Conservation (phyloP, 2,888 invertebrate species). For the Lasioglossum vierecki region DNA sequence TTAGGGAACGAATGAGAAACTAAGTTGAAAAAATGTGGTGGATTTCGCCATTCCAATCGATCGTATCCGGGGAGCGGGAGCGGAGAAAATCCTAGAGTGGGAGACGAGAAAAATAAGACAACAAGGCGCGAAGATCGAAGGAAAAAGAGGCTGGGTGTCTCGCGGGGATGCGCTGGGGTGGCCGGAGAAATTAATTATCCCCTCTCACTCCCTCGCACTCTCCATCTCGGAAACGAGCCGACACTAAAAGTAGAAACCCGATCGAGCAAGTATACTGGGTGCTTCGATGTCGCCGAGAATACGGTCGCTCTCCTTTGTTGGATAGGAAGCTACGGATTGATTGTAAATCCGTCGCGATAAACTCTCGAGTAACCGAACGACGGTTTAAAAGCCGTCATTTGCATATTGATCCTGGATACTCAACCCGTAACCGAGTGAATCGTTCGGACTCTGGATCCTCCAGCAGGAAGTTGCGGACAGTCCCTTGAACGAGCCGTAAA, state of each 20-base stretch:
- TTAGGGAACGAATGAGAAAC: neutral
- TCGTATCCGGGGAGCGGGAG: neutral
- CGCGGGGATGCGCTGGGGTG: neutral
- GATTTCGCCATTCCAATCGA: neutral
- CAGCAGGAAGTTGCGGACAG: neutral
- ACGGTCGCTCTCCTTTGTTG: neutral
- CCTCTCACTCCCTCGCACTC: neutral
- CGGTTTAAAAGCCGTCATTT: constrained; percentile 27
- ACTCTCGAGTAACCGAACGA: constrained; percentile 18
- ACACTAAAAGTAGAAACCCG: constrained; percentile 54
- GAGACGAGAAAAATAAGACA: constrained; percentile 26
- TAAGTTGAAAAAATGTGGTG: neutral
- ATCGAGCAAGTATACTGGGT: constrained; percentile 41
- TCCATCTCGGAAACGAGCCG: constrained; percentile 5
- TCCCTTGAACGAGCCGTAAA: neutral
- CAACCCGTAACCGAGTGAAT: neutral
- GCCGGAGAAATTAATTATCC: constrained; percentile 59
- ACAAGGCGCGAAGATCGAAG: constrained; percentile 25
- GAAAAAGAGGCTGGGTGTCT: neutral
- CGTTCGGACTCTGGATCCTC: neutral
- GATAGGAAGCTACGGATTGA: constrained; percentile 36
- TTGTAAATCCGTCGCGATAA: constrained; percentile 40
- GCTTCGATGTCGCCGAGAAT: constrained; percentile 29
- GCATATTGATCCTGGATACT: constrained; percentile 24
- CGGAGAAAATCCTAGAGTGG: neutral